Conservation (phyloP, 64 coral and sea anemone genomes). For the Astreopora myriophthalma region DNA sequence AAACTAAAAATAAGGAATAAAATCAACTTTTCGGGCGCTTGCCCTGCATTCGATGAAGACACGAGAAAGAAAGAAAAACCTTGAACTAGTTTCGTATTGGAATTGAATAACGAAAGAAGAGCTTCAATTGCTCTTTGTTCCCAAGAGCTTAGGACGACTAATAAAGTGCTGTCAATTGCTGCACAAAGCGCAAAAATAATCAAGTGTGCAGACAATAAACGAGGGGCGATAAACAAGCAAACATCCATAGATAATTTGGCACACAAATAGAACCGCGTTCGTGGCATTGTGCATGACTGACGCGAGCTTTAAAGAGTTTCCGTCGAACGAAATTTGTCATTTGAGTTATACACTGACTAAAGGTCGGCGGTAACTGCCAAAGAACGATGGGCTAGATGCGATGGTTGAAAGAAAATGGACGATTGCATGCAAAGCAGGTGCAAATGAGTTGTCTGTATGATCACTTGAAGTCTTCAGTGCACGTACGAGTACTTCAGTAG, state of each 20-base stretch:
- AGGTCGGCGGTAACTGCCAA: no score
- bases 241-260: neutral
- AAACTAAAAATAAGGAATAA: no score
- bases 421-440: no score
- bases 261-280: neutral
- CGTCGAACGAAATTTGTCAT: neutral
- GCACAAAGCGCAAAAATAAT: neutral
- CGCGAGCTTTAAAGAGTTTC: neutral
- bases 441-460: no score
- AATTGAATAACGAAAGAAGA: neutral
- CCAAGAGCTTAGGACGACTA: neutral
- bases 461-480: no score
- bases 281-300: neutral
- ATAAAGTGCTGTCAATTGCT: neutral
- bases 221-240: neutral
- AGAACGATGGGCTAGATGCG: no score
- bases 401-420: no score
- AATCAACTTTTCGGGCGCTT: neutral
- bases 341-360: neutral
- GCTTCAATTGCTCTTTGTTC: neutral
- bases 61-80: neutral
- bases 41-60: neutral
- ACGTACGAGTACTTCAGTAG: no score
- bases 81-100: neutral
- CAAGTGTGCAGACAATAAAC: neutral